Evolutionary conservation across 2,113 vertebrate species (phyloP).

Genomic region (Zosterops pallidus): DNA sequence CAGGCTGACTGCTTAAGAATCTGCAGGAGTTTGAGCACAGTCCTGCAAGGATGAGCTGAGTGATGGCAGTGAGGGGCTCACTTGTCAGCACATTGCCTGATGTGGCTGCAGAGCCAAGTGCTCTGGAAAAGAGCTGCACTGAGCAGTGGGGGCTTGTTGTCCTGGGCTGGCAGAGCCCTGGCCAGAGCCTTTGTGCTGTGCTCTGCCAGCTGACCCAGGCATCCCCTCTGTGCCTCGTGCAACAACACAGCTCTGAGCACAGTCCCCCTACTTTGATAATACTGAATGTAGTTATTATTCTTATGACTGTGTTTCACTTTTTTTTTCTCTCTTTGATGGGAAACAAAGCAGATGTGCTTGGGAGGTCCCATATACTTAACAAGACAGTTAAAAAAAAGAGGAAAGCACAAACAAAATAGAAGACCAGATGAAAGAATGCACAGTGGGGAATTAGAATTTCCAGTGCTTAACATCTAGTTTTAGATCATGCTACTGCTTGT

Average conservation of each 20-base stretch:
- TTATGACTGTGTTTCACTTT: background rate
- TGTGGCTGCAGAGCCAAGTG: rapidly evolving
- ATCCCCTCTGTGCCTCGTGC: background rate
- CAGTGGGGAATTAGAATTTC: background rate
- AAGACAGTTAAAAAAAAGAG: constrained; percentile 3
- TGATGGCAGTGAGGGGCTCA: background rate
- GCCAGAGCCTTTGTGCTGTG: background rate
- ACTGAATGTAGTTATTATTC: background rate
- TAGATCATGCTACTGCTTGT: background rate
- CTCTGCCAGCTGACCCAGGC: background rate
- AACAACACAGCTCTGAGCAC: background rate
- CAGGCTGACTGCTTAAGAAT: background rate
- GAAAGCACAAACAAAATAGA: background rate
- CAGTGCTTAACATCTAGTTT: background rate
- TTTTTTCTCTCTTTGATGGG: background rate
- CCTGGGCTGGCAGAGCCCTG: background rate
- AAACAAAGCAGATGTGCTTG: background rate
- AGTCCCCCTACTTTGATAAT: background rate
- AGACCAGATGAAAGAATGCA: constrained; percentile 1
- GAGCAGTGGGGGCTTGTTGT: rapidly evolving
- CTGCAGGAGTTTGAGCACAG: background rate
- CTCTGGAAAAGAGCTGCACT: rapidly evolving
- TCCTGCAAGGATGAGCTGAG: background rate
- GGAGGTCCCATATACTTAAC: background rate
- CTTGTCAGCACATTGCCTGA: background rate